Conservation (phyloP, 2,888 invertebrate genomes). For the Cremastinae sp. region DNA sequence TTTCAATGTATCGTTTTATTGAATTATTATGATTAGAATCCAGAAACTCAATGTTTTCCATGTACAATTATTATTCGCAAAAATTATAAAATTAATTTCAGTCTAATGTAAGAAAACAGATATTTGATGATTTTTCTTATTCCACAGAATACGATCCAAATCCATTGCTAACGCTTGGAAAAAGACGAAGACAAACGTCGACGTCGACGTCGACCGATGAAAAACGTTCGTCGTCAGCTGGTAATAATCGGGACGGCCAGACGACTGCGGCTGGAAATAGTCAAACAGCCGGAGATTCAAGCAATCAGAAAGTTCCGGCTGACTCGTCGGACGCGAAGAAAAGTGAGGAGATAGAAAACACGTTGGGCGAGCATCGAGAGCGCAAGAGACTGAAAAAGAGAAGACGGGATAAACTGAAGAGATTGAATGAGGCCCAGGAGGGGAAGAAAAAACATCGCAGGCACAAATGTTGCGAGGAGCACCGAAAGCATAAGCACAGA, state of each 20-base stretch:
- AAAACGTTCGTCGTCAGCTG: conserved; percentile 74
- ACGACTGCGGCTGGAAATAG: conserved; percentile 59
- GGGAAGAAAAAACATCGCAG: conserved; percentile 86
- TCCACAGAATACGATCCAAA: conserved; percentile 90
- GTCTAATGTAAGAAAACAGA: too few species aligned
- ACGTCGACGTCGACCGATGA: conserved; percentile 83
- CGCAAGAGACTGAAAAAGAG: conserved; percentile 87
- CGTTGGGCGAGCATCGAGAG: conserved; percentile 83
- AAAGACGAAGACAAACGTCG: conserved; percentile 88
- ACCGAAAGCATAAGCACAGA: conserved; percentile 84
- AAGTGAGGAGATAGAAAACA: conserved; percentile 73
- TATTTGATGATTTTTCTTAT: not conserved
- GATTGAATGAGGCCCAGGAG: conserved; percentile 75
- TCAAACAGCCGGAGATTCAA: conserved; percentile 62
- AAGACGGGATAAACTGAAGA: conserved; percentile 84
- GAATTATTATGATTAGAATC: too few species aligned
- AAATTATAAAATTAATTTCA: too few species aligned
- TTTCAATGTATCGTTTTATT: too few species aligned
- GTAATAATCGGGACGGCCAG: conserved; percentile 56
- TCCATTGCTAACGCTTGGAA: conserved; percentile 88
- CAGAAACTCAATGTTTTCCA: not conserved
- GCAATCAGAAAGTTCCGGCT: conserved; percentile 32
- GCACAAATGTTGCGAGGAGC: conserved; percentile 86
- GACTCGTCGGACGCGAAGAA: conserved; percentile 63
- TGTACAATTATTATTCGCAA: not conserved